phyloP scores from a whole-genome alignment of 2,888 invertebrate species.

The Salticus scenicus region DNA sequence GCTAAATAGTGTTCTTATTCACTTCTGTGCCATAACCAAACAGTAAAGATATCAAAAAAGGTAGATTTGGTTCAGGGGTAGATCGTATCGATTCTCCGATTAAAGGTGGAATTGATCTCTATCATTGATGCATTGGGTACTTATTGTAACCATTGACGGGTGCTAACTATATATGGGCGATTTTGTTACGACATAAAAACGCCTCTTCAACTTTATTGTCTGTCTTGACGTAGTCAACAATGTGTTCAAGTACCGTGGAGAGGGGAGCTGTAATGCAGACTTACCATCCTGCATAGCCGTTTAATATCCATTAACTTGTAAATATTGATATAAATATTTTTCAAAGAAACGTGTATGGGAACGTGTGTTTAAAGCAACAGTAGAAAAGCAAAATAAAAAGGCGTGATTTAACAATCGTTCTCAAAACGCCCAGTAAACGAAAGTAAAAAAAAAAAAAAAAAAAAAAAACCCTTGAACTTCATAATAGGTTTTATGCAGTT shows the following conservation, averaged over 20 bases:
- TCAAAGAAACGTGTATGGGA: too few relatives aligned
- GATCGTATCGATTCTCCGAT: conserved; percentile 38
- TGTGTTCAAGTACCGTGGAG: conserved; percentile 8
- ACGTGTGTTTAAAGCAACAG: too few relatives aligned
- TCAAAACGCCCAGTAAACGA: too few relatives aligned
- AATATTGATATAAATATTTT: background rate
- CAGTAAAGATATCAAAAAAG: conserved; percentile 20
- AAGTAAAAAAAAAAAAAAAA: too few relatives aligned
- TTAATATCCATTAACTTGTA: background rate
- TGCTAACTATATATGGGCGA: conserved; percentile 36
- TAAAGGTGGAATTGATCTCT: conserved; percentile 42
- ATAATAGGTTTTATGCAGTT: too few relatives aligned
- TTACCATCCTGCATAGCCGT: background rate
- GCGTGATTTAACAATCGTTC: too few relatives aligned
- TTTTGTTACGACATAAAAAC: conserved; percentile 45
- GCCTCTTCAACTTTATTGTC: conserved; percentile 16
- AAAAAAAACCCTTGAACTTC: too few relatives aligned
- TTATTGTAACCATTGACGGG: background rate
- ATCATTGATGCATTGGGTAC: conserved; percentile 43
- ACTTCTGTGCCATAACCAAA: background rate
- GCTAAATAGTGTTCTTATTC: conserved; percentile 20
- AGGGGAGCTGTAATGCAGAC: background rate
- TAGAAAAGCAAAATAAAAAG: too few relatives aligned
- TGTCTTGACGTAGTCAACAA: conserved; percentile 36
- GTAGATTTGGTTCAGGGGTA: conserved; percentile 2